Conservation (phyloP, 1,140 invertebrate genomes). For the Coenobita brevimanus region DNA sequence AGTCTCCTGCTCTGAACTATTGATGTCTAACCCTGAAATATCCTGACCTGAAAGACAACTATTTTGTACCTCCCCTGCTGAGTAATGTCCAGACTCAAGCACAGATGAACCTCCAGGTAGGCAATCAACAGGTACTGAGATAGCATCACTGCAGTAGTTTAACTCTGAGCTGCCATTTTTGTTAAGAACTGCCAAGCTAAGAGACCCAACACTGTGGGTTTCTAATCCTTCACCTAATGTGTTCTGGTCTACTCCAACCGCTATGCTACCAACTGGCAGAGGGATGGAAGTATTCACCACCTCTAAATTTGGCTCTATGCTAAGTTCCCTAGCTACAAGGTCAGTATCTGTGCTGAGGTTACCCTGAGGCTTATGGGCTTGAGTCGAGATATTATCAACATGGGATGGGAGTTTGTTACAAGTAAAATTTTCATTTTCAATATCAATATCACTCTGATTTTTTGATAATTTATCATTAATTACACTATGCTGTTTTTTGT, state of each 20-base stretch:
- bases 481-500: neutral
- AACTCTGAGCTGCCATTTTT: conserved; percentile 56
- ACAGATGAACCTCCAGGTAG: conserved; percentile 4
- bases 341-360: conserved; percentile 1
- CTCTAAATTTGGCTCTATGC: conserved; percentile 47
- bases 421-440: conserved; percentile 3
- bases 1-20: neutral
- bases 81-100: conserved; percentile 58
- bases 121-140: conserved; percentile 30
- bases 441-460: neutral
- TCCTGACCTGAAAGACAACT: conserved; percentile 58
- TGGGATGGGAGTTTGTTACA: neutral
- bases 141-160: conserved; percentile 34
- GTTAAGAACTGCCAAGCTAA: conserved; percentile 41
- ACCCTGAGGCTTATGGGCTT: conserved; percentile 22
- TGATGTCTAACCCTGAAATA: conserved; percentile 25
- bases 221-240: conserved; percentile 39
- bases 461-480: neutral
- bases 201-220: conserved; percentile 12
- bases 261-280: conserved; percentile 2
- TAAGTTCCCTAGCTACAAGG: conserved; percentile 45
- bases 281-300: neutral
- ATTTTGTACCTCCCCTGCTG: conserved; percentile 32
- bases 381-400: conserved; percentile 58
- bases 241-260: neutral